A percentile compares a stretch with the other conserved stretches of the same genome.
Evolutionary conservation across 2,113 vertebrate species (phyloP).

Genomic region (Petaurus breviceps): DNA sequence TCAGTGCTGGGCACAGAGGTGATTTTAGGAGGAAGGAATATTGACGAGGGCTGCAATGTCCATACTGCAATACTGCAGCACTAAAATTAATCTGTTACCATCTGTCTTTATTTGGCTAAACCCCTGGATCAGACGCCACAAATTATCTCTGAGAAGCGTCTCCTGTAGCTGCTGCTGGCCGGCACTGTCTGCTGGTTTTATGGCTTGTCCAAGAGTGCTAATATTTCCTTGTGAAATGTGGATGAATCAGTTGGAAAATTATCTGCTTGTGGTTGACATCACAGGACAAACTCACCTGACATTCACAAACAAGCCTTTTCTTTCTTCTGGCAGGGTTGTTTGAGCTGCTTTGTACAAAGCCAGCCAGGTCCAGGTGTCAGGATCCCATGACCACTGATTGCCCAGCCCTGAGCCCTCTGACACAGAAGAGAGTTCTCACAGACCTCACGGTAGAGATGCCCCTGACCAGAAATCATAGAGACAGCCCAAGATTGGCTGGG

Average conservation of each 20-base stretch:
- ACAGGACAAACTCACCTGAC: neutral
- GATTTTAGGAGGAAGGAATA: neutral
- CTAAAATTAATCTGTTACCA: slow-evolving; percentile 53
- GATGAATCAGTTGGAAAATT: slow-evolving; percentile 45
- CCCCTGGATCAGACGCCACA: slow-evolving; percentile 16
- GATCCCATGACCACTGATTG: too few species aligned
- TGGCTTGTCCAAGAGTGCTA: slow-evolving; percentile 39
- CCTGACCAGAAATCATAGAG: too few species aligned
- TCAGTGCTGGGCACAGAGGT: slow-evolving; percentile 32
- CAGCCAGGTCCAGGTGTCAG: too few species aligned
- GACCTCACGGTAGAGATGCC: too few species aligned
- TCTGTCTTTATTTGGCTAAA: slow-evolving; percentile 53
- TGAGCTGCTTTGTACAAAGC: too few species aligned
- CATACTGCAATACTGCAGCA: neutral
- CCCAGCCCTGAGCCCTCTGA: too few species aligned
- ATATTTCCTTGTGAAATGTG: slow-evolving; percentile 49
- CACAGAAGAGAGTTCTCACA: too few species aligned
- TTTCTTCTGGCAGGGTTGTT: too few species aligned
- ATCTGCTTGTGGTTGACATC: slow-evolving; percentile 27
- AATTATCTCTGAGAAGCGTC: slow-evolving; percentile 30
- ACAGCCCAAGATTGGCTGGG: too few species aligned
- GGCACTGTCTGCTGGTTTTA: slow-evolving; percentile 62
- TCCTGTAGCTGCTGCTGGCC: slow-evolving; percentile 10
- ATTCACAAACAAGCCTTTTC: neutral
- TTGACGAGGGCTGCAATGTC: slow-evolving; percentile 22